These are phyloP conservation scores for silkworm (Bombyx mori) DNA, from an alignment of 1,140 invertebrate genomes.

Conservation along the genomic window DNA sequence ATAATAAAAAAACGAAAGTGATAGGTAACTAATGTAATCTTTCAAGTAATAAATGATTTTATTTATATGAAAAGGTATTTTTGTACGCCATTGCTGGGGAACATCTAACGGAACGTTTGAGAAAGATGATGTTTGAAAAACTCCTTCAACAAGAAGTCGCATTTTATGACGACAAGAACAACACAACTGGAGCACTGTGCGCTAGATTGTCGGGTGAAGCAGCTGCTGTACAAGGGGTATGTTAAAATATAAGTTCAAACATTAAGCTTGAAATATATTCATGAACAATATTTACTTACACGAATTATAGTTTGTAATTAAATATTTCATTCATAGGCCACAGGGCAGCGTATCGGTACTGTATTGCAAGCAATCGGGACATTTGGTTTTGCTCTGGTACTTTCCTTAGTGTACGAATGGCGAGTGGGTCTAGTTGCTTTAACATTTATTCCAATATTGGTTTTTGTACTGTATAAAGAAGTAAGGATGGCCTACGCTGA, in stretches of 20 bases:
- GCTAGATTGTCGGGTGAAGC: constrained; percentile 82
- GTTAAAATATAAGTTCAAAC: constrained; percentile 13
- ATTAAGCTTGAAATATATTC: background rate
- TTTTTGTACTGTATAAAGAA: constrained; percentile 76
- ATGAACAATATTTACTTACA: background rate
- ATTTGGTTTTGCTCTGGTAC: constrained; percentile 72
- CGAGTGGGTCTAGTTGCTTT: constrained; percentile 79
- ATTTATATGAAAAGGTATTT: constrained; percentile 53
- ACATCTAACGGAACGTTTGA: constrained; percentile 77
- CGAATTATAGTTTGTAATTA: background rate
- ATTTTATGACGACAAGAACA: constrained; percentile 81
- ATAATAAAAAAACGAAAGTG: too few relatives aligned
- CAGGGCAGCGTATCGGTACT: constrained; percentile 80
- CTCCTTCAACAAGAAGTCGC: constrained; percentile 81
- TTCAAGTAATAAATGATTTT: constrained; percentile 3
- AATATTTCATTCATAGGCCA: constrained; percentile 70
- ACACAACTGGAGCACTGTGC: constrained; percentile 79
- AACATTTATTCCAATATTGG: constrained; percentile 78
- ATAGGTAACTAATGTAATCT: too few relatives aligned
- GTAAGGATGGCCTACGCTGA: constrained; percentile 73
- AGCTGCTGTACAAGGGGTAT: constrained; percentile 82
- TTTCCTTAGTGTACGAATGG: constrained; percentile 82
- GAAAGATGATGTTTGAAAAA: constrained; percentile 75
- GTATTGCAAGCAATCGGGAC: constrained; percentile 79
- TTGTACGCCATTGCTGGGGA: constrained; percentile 78